phyloP scores from a whole-genome alignment of 2,797 vertebrate species.

The Aeoliscus strigatus region DNA sequence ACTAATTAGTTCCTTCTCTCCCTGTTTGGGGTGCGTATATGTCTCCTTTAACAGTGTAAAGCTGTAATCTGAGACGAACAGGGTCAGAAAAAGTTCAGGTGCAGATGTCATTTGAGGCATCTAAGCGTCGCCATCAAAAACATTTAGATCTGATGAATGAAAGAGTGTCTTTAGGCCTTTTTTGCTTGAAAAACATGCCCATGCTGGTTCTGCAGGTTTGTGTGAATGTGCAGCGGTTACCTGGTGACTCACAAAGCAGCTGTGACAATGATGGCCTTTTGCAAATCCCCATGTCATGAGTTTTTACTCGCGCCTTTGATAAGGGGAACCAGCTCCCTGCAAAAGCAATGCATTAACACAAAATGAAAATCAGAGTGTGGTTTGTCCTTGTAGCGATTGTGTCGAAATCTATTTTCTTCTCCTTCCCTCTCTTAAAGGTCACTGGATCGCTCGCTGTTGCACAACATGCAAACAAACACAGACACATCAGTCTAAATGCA shows the following conservation, averaged over 20 bases:
- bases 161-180: conserved; percentile 2
- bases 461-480: conserved; percentile 13
- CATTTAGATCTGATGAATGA: neutral
- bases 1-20: conserved; percentile 55
- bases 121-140: neutral
- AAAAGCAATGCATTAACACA: conserved; percentile 21
- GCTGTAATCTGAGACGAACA: conserved; percentile 37
- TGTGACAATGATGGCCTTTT: conserved; percentile 51
- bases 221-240: conserved; percentile 22
- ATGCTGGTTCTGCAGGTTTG: conserved; percentile 8
- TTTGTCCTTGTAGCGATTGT: conserved; percentile 1
- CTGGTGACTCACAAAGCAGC: conserved; percentile 19
- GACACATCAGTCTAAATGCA: conserved; percentile 13
- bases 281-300: conserved; percentile 40
- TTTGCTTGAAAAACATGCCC: neutral
- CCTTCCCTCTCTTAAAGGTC: conserved; percentile 24
- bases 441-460: conserved; percentile 12
- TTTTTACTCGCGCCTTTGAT: conserved; percentile 22
- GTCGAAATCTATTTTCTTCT: neutral
- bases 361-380: conserved; percentile 8
- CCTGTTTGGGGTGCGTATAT: conserved; percentile 7
- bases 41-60: conserved; percentile 35
- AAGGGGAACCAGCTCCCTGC: conserved; percentile 24
- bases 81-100: conserved; percentile 4
- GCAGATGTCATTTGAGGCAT: conserved; percentile 8